Evolutionary conservation across 2,113 vertebrate species (phyloP).

Genomic region (Sinocyclocheilus anophthalmus): DNA sequence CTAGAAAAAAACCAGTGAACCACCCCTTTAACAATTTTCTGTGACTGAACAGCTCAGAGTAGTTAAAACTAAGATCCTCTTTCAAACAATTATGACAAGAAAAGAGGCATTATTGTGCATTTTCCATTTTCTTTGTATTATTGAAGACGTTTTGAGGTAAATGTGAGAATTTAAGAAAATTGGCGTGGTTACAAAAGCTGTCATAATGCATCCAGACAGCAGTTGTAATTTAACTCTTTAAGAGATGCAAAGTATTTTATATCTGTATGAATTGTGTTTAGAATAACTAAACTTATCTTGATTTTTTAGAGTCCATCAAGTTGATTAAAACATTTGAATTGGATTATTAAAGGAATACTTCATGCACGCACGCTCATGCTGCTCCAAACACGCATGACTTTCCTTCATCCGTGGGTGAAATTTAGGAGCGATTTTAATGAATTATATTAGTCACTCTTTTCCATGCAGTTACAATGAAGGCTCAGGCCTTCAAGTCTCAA

Average conservation of each 20-base stretch:
- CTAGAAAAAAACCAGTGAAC: no score
- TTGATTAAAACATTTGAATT: not conserved
- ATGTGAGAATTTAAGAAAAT: conserved; percentile 5
- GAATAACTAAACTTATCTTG: not conserved
- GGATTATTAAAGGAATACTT: not conserved
- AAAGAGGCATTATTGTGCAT: not conserved
- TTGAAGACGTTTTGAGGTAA: not conserved
- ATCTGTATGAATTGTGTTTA: not conserved
- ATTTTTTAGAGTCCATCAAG: not conserved
- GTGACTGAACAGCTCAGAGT: not conserved
- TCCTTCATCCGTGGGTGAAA: not conserved
- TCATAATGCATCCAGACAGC: not conserved
- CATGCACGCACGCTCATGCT: not conserved
- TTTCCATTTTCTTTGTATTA: not conserved
- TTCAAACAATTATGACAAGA: not conserved
- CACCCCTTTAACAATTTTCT: not conserved
- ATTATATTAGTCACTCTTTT: not conserved
- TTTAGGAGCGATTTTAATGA: not conserved
- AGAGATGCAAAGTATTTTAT: not conserved
- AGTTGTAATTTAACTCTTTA: not conserved
- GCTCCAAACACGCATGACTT: not conserved
- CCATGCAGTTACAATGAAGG: not conserved
- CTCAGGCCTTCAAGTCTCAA: not conserved
- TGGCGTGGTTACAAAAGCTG: not conserved
- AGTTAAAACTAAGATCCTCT: not conserved